phyloP scores from a whole-genome alignment of 1,140 invertebrate species.

The Oncopeltus fasciatus region DNA sequence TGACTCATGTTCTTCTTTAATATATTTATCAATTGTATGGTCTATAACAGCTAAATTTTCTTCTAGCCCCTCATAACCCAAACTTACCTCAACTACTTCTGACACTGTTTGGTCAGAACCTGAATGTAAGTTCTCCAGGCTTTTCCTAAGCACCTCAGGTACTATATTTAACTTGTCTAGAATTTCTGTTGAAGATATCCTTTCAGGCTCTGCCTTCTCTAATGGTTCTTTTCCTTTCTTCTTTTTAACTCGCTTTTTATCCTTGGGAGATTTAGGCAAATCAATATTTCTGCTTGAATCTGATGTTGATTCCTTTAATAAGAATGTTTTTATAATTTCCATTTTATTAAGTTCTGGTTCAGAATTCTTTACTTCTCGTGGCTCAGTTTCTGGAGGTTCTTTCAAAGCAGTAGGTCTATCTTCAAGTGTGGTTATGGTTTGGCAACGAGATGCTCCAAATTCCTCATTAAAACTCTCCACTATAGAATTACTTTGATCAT shows the following conservation, averaged over 20 bases:
- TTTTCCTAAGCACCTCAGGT: neutral
- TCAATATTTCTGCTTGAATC: too few species aligned
- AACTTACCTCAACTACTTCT: neutral
- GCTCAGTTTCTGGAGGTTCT: neutral
- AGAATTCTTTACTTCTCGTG: neutral
- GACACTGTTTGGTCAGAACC: neutral
- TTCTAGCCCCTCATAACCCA: neutral
- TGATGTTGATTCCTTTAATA: neutral
- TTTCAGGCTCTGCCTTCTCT: neutral
- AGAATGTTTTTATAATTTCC: too few species aligned
- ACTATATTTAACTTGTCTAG: neutral
- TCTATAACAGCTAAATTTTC: neutral
- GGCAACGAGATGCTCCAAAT: too few species aligned
- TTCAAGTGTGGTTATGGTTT: too few species aligned
- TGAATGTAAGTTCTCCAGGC: neutral
- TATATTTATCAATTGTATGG: neutral
- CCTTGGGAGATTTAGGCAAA: too few species aligned
- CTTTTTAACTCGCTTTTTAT: neutral
- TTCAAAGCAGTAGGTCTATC: too few species aligned
- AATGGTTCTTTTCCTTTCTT: neutral
- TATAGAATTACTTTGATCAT: too few species aligned
- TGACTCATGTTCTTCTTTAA: neutral
- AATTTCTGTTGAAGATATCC: too few species aligned
- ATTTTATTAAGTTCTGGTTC: neutral
- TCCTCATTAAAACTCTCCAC: too few species aligned